These are phyloP conservation scores for Phalacrocorax pelagicus DNA, from an alignment of 2,113 vertebrate species.

Conservation along the genomic window DNA sequence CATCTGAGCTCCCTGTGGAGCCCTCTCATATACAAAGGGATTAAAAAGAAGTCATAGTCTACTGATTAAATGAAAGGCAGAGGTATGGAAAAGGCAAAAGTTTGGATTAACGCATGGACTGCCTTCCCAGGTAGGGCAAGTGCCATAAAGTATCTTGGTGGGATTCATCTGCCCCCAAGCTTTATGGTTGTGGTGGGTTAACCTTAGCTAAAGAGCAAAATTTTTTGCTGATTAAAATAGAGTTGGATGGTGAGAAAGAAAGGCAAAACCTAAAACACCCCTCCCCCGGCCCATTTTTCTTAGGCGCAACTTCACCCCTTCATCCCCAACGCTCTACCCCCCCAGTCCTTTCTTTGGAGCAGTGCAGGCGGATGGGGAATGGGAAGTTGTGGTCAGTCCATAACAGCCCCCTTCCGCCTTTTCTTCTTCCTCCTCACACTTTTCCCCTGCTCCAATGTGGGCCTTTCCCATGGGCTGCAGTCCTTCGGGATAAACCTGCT, in stretches of 20 bases:
- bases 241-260: neutral
- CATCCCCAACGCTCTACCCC: neutral
- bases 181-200: neutral
- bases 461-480: neutral
- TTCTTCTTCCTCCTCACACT: neutral
- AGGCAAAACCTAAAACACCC: accelerated
- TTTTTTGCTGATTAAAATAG: neutral
- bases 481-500: neutral
- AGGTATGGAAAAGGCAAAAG: neutral
- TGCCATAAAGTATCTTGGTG: neutral
- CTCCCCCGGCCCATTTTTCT: accelerated
- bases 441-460: neutral
- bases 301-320: neutral
- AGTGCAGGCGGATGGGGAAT: neutral
- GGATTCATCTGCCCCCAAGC: neutral
- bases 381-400: accelerated
- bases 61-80: neutral
- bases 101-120: neutral
- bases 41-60: neutral
- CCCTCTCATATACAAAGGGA: neutral
- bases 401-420: neutral
- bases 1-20: neutral
- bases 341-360: neutral
- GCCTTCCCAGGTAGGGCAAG: neutral
- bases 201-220: neutral